phyloP scores from a whole-genome alignment of 37 sponge, comb jelly and placozoan genomes.

The Sycon ciliatum region DNA sequence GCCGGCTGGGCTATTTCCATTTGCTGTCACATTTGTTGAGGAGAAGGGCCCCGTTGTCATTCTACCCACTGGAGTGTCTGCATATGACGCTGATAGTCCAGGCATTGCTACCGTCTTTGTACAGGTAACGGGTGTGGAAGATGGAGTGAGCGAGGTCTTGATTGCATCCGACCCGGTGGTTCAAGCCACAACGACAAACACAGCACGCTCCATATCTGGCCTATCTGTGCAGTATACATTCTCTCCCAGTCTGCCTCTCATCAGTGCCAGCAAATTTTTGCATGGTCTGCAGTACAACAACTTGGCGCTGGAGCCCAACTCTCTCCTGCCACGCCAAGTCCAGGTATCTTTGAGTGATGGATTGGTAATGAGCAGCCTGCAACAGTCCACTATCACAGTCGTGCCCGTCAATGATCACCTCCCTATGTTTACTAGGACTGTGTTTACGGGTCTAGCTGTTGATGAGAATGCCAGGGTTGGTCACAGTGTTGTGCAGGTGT shows the following conservation, averaged over 20 bases:
- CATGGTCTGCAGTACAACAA: conserved; percentile 37
- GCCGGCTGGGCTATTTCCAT: conserved; percentile 14
- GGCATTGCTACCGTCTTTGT: conserved; percentile 16
- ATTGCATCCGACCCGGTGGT: neutral
- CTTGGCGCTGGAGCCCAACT: conserved; percentile 40
- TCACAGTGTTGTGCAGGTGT: neutral
- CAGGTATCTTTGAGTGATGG: conserved; percentile 49
- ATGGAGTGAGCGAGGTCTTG: conserved; percentile 35
- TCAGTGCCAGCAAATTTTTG: neutral
- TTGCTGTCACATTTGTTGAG: conserved; percentile 32
- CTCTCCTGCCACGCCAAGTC: conserved; percentile 20
- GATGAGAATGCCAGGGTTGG: conserved; percentile 29
- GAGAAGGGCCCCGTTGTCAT: conserved; percentile 1
- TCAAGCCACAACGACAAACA: neutral
- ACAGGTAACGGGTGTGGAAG: neutral
- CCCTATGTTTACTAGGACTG: neutral
- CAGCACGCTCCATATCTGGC: neutral
- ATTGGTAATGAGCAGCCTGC: conserved; percentile 15
- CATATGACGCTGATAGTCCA: neutral
- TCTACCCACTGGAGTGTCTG: conserved; percentile 32
- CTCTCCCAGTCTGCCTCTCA: too few species aligned
- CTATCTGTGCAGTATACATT: neutral
- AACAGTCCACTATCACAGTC: conserved; percentile 23
- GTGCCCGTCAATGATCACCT: conserved; percentile 29
- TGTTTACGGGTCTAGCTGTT: neutral